Evolutionary conservation across 2,797 vertebrate species (phyloP).

Genomic region (Malacoctenus gilli): DNA sequence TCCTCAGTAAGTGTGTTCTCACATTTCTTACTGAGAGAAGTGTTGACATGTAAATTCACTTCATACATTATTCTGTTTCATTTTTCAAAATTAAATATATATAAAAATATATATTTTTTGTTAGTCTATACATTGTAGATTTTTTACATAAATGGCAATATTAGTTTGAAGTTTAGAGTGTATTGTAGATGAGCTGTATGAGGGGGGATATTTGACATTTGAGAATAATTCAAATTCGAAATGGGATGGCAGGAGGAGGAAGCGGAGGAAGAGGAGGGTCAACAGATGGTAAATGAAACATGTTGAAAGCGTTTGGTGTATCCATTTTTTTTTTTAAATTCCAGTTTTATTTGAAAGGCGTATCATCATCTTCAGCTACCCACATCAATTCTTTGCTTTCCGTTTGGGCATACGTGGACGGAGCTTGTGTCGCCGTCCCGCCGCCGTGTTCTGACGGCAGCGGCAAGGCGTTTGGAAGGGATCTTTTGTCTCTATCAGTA

Average conservation of each 20-base stretch:
- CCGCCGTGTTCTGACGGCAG: constrained; percentile 68
- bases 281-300: constrained; percentile 53
- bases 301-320: constrained; percentile 64
- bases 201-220: constrained; percentile 77
- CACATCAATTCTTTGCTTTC: constrained; percentile 70
- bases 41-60: constrained; percentile 79
- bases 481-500: constrained; percentile 74
- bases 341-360: constrained; percentile 69
- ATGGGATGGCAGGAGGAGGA: constrained; percentile 47
- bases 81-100: constrained; percentile 87
- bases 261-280: constrained; percentile 61
- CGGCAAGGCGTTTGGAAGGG: constrained; percentile 66
- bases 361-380: constrained; percentile 67
- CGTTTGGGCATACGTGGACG: constrained; percentile 69
- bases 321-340: constrained; percentile 59
- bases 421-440: constrained; percentile 60
- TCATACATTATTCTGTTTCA: constrained; percentile 83
- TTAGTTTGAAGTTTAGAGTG: constrained; percentile 86
- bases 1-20: constrained; percentile 65
- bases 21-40: constrained; percentile 67
- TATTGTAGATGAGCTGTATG: constrained; percentile 83
- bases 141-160: constrained; percentile 87
- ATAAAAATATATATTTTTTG: constrained; percentile 88
- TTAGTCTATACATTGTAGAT: constrained; percentile 91
- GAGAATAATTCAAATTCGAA: constrained; percentile 68